Conservation (phyloP, 2,113 vertebrate genomes). For the Spilogale gracilis region DNA sequence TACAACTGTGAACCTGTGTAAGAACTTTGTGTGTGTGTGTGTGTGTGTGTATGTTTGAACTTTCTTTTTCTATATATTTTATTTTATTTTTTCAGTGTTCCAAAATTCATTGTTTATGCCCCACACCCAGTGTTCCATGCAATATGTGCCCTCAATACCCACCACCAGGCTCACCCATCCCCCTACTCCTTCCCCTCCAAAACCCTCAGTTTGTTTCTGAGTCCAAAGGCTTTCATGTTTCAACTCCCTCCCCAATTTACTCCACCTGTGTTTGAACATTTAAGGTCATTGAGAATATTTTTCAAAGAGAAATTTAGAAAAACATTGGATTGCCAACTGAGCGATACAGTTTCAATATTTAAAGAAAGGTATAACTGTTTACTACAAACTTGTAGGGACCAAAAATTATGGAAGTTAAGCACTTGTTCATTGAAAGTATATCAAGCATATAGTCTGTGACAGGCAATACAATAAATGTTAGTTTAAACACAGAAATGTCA, state of each 20-base stretch:
- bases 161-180: too few species aligned
- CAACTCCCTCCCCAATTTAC: too few species aligned
- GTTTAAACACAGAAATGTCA: background rate
- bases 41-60: background rate
- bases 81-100: too few species aligned
- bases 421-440: background rate
- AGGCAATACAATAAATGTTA: background rate
- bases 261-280: too few species aligned
- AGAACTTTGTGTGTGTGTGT: background rate
- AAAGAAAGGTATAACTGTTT: background rate
- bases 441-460: background rate
- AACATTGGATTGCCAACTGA: background rate
- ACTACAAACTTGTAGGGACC: background rate
- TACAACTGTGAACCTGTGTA: background rate
- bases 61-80: too few species aligned
- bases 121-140: too few species aligned
- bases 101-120: too few species aligned
- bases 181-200: too few species aligned
- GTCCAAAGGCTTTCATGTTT: too few species aligned
- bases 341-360: background rate
- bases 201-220: too few species aligned
- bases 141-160: too few species aligned
- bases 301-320: background rate
- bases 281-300: background rate
- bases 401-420: background rate